Evolutionary conservation across 1,140 invertebrate genomes (phyloP).

Genomic region (Brachionus sp.): DNA sequence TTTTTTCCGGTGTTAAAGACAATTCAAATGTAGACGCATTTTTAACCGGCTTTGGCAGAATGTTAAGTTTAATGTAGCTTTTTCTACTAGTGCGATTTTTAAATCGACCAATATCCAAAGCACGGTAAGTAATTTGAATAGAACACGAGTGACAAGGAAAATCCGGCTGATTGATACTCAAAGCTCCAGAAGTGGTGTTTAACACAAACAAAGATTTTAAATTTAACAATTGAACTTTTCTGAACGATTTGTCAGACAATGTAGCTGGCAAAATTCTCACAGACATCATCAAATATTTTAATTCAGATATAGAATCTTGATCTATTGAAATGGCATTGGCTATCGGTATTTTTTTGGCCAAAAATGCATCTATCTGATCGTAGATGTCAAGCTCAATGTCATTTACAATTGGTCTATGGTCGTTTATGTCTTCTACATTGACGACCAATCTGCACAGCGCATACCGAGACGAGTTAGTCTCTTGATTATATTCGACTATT

Average conservation of each 20-base stretch:
- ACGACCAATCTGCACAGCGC: conserved; percentile 15
- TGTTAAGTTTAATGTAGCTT: not conserved
- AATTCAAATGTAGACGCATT: not conserved
- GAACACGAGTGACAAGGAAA: not conserved
- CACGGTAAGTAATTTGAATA: not conserved
- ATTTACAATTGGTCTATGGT: conserved; percentile 38
- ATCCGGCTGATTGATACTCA: not conserved
- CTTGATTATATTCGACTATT: not conserved
- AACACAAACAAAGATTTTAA: not conserved
- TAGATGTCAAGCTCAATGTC: conserved; percentile 41
- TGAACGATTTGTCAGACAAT: not conserved
- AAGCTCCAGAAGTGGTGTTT: not conserved
- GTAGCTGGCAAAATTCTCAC: not conserved
- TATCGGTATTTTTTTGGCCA: conserved; percentile 22
- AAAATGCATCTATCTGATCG: not conserved
- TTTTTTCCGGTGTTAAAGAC: not conserved
- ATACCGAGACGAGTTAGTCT: conserved; percentile 1
- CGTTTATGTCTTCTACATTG: conserved; percentile 35
- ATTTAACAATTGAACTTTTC: not conserved
- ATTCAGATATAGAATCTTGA: not conserved
- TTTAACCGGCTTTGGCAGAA: not conserved
- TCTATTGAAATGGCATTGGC: conserved; percentile 29
- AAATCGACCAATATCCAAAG: not conserved
- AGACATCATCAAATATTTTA: conserved; percentile 5
- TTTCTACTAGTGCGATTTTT: conserved; percentile 27